Evolutionary conservation across 2,797 vertebrate species (phyloP).

Genomic region (Sebastes hubbsi): DNA sequence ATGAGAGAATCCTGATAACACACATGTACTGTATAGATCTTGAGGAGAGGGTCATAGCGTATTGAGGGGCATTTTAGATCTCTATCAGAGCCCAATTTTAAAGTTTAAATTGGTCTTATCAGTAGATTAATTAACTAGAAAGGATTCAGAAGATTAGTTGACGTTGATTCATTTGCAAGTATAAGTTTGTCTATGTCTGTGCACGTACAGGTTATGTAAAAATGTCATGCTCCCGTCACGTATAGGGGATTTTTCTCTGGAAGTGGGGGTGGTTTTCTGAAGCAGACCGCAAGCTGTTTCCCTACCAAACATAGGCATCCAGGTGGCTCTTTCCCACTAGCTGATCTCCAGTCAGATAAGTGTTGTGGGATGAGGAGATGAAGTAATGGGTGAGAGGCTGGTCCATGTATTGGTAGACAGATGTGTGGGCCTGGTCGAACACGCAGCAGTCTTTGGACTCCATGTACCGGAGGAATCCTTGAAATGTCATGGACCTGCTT

Average conservation of each 20-base stretch:
- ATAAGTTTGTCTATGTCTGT: neutral
- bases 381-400: constrained; percentile 87
- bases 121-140: neutral
- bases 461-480: constrained; percentile 88
- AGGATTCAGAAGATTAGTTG: neutral
- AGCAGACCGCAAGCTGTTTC: neutral
- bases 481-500: constrained; percentile 82
- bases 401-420: constrained; percentile 88
- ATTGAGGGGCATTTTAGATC: neutral
- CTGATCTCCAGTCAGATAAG: constrained; percentile 88
- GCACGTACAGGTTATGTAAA: too few species aligned
- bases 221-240: neutral
- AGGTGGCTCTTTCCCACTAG: constrained; percentile 86
- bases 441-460: constrained; percentile 83
- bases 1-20: constrained; percentile 50
- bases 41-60: neutral
- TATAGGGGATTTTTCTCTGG: neutral
- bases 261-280: neutral
- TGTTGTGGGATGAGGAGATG: constrained; percentile 92
- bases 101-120: neutral
- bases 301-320: constrained; percentile 86
- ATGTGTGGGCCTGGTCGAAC: constrained; percentile 74
- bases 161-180: neutral
- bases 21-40: constrained; percentile 5
- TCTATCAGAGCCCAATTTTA: neutral